phyloP scores from a whole-genome alignment of 2,113 vertebrate genomes.

The Scytalopus superciliaris region DNA sequence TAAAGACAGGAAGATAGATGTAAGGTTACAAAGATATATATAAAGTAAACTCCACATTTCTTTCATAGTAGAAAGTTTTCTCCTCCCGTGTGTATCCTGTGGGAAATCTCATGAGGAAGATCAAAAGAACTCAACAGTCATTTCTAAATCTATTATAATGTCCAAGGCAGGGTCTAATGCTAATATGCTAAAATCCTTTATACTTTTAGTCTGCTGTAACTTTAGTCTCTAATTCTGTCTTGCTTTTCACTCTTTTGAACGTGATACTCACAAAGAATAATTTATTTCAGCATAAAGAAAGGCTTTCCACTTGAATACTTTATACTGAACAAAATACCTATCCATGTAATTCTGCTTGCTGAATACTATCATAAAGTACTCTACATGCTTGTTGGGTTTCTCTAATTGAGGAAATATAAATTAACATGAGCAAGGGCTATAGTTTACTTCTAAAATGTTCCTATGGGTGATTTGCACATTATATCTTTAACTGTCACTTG shows the following conservation, averaged over 20 bases:
- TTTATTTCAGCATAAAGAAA: neutral
- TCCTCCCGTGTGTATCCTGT: neutral
- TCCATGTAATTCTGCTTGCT: neutral
- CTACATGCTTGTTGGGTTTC: neutral
- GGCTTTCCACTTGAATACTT: neutral
- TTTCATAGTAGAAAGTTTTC: neutral
- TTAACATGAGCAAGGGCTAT: neutral
- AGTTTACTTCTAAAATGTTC: neutral
- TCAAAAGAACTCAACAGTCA: neutral
- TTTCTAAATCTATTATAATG: neutral
- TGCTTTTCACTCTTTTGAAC: neutral
- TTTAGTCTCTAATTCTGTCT: neutral
- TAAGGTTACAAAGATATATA: neutral
- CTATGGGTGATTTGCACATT: neutral
- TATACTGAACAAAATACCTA: neutral
- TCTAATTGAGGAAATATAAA: neutral
- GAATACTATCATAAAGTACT: neutral
- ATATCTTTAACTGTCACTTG: neutral
- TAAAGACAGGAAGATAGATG: neutral
- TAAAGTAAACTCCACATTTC: neutral
- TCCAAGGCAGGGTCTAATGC: neutral
- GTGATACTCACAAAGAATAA: neutral
- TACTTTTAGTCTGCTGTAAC: neutral
- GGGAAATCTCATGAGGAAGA: neutral
- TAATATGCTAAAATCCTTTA: neutral